Base-by-base conservation (phyloP, 2,797 vertebrate genomes). In the Prionace glauca region DNA sequence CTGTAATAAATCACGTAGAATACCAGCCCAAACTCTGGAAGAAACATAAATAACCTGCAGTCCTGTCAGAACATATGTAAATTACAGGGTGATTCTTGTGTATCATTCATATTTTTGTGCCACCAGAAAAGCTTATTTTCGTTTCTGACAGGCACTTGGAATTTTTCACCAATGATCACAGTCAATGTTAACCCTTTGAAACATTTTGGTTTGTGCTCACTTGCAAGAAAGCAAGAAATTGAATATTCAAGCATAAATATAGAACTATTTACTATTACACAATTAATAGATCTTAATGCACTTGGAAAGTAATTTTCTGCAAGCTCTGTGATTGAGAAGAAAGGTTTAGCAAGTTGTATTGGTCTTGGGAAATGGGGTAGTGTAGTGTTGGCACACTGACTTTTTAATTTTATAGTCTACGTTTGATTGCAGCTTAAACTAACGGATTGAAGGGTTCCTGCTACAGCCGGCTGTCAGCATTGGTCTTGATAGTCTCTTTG, bases 1-100 rank as follows among this genome's bases (percentile, higher is more conserved):
- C 60, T 41, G 20, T 65, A 94, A 94, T 94, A 94, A 50, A 74
- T 94, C 93, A 32, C 67, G 16, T 56, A 56, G 92, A 94, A 94
- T 45, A 24, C 9, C 41, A 72, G 69, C 69, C 69, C 22, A 94
- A 94, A 26, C 93, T 74, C 69, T 74, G 7, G 14, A 56, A 94
- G 74, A 50, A 74, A 24, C 32, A 56, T 94, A 94, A 94, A 45
- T 74, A 94, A 94, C 12, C 69, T 45, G 22, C 69, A 72, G 41
- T 94, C 69, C 24, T 14, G 10, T 94, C 67, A 72, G 56, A 74
- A 74, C 36, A 2, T 74, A 94, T 72, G 92, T 12, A 94, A 74
- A 94, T 74, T 94, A 26, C 67, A 72, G 20, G 3, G 5, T 56
- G 14, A 1, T 56, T 74, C 56, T 45, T 74, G 69, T 50, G 50